Conservation (phyloP, 2,797 vertebrate genomes). For the Kryptolebias ocellatus region DNA sequence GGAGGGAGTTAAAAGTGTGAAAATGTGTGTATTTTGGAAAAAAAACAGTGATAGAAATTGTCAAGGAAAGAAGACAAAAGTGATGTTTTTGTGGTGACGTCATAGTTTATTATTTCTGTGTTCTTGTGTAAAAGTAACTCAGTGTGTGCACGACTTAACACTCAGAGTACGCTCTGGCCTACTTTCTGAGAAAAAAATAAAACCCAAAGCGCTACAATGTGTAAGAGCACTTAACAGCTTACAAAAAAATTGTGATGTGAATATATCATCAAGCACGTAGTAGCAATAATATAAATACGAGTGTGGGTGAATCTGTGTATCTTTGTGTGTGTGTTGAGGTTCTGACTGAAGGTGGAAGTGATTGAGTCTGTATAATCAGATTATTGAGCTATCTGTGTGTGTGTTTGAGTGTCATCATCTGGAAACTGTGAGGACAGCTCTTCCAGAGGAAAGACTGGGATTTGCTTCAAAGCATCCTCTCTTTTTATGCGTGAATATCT, state of each 20-base stretch:
- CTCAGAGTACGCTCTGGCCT: not conserved
- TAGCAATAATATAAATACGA: not conserved
- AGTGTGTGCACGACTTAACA: not conserved
- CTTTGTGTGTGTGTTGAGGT: not conserved
- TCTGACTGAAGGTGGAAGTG: not conserved
- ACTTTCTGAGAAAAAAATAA: slow-evolving; percentile 7
- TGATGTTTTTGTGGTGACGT: not conserved
- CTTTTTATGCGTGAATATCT: slow-evolving; percentile 8
- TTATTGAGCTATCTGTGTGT: slow-evolving; percentile 24
- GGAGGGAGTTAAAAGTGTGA: slow-evolving; percentile 10
- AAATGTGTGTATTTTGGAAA: slow-evolving; percentile 23
- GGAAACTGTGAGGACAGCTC: slow-evolving; percentile 31
- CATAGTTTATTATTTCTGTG: not conserved
- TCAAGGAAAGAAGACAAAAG: not conserved
- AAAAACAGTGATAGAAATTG: slow-evolving; percentile 11
- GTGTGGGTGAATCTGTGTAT: not conserved
- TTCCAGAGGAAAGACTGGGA: slow-evolving; percentile 33
- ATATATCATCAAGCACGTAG: not conserved
- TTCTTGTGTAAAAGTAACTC: not conserved
- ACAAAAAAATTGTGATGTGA: not conserved
- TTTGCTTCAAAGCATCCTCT: slow-evolving; percentile 25
- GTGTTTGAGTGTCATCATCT: slow-evolving; percentile 9
- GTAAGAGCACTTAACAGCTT: slow-evolving; percentile 4
- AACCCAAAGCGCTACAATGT: not conserved
- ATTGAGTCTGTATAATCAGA: slow-evolving; percentile 29